Evolutionary conservation across 2,797 vertebrate species (phyloP), one percentile per base, ranked within the genome.

Genomic region (Sparidentex hasta): DNA sequence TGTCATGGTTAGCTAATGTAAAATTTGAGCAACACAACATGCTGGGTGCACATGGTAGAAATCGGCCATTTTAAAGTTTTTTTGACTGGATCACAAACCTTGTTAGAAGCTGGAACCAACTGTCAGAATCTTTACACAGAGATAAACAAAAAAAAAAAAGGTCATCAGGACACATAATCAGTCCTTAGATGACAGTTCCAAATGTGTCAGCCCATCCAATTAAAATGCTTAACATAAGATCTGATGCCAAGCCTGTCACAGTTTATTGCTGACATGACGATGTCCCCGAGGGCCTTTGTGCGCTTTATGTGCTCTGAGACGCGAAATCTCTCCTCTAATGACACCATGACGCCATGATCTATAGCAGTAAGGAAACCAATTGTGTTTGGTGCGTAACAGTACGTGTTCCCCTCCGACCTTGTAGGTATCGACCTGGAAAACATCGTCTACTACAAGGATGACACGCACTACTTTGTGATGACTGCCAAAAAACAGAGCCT

Each of bases 401-500:
- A 23, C 33, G 2, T 86, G 68, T 82, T 56, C 88, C 64, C 80
- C 2, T 74, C 62, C 17, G 38, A 70, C 46, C 58, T 74, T 79
- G 38, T 84, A 98, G 98, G 98, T 89, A 96, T 99, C 87, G 98
- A 99, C 94, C 95, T 99, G 95, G 98, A 99, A 95, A 99, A 99
- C 94, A 99, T 99, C 8, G 98, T 99, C 83, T 99, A 99, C 95
- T 99, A 99, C 93, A 99, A 99, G 92, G 98, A 99, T 76, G 98
- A 99, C 93, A 99, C 98, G 0, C 98, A 99, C 94, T 99, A 99
- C 94, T 99, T 99, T 88, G 98, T 99, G 78, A 99, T 99, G 98
- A 99, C 98, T 68, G 98, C 98, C 94, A 99, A 99, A 95, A 99
- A 99, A 85, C 98, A 98, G 94, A 99, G 98, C 82, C 93, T 99